A percentile compares a stretch with the other conserved stretches of the same genome.
phyloP scores from a whole-genome alignment of 2,888 invertebrate genomes.

The Nudaria mundana region DNA sequence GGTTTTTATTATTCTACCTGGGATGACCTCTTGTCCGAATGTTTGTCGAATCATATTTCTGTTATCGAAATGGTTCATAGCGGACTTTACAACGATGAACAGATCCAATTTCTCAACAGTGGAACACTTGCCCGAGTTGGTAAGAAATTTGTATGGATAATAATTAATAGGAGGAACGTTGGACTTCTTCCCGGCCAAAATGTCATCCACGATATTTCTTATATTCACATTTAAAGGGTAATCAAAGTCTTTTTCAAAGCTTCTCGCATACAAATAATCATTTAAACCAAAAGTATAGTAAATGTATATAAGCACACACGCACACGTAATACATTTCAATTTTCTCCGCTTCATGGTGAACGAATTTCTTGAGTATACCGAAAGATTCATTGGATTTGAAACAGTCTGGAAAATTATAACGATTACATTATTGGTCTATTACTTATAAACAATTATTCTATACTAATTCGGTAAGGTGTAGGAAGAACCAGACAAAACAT shows the following conservation, averaged over 20 bases:
- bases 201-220: constrained; percentile 79
- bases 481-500: too few relatives aligned
- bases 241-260: constrained; percentile 85
- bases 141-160: constrained; percentile 35
- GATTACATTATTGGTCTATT: neutral
- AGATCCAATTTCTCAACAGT: constrained; percentile 81
- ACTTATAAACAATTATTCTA: too few relatives aligned
- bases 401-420: neutral
- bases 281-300: constrained; percentile 84
- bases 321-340: neutral
- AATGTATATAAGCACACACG: neutral
- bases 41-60: constrained; percentile 89
- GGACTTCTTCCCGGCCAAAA: constrained; percentile 81
- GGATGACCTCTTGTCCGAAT: constrained; percentile 91
- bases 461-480: too few relatives aligned
- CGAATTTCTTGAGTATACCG: neutral
- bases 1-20: constrained; percentile 87
- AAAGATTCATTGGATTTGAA: neutral
- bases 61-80: constrained; percentile 84
- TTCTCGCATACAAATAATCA: constrained; percentile 85
- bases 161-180: constrained; percentile 84
- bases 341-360: neutral
- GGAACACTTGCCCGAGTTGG: constrained; percentile 41
- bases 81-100: constrained; percentile 91
- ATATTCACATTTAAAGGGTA: constrained; percentile 90